Evolutionary conservation across 1,140 invertebrate genomes (phyloP), one percentile per base, ranked within the genome.

Genomic region (Heliconius nattereri): DNA sequence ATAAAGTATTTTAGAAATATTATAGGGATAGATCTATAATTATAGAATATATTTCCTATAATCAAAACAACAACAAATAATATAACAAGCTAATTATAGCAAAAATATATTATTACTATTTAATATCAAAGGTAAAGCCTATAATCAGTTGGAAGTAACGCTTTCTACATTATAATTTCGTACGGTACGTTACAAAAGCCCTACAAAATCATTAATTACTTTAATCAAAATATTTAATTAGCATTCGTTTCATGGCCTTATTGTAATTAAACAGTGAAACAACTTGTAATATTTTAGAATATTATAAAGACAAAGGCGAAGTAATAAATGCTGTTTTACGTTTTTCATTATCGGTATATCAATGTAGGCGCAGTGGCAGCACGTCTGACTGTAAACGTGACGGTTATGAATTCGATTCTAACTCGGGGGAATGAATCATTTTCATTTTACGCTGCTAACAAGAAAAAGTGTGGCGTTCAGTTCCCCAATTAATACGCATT

Each of bases 221-320:
- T 66, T 66, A 66, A 66, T 66, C 11, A 66, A 66, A 66, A 66
- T 66, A 66, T 66, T 66, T 29, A 66, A 66, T 66, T 66, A 66
- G 23, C n/a, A 66, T 66, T 66, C n/a, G 23, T 66, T 29, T 13
- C 60, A 26, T 29, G 60, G 26, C 20, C 60, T 29, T 66, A 29
- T 66, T 66, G 23, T 66, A 3, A 66, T 66, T 16, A 66, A 66
- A 66, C 60, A 66, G 8, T 66, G 2, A 66, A 66, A 66, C 29
- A 66, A 26, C 11, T 23, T 29, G 11, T 66, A 5, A 66, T 66
- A 66, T 66, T 66, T 66, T 26, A 16, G 60, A 66, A 13, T 26
- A 66, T 66, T 13, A 66, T 66, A 16, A 66, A 66, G 23, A 66
- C 23, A 66, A 26, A 66, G 23, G 49, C 19, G 49, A 16, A 52